Percentiles rank a stretch among this genome's conserved stretches.
phyloP scores from a whole-genome alignment of 2,888 invertebrate species.

The Abrostola triplasia region DNA sequence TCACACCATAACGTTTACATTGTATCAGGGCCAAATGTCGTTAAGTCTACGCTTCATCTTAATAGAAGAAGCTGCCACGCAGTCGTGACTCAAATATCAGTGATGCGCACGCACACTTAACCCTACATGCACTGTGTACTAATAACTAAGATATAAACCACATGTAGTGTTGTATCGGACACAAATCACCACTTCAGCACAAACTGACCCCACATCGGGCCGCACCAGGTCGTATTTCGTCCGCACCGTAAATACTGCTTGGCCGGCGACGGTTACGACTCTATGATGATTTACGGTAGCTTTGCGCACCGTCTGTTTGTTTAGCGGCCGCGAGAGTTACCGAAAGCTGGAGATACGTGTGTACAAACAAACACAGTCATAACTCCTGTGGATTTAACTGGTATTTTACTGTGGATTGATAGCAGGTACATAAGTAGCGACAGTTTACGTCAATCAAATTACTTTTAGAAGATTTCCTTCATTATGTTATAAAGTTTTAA shows the following conservation, averaged over 20 bases:
- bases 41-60: no score
- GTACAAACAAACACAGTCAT: slow-evolving; percentile 27
- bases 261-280: slow-evolving; percentile 29
- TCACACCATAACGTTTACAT: no score
- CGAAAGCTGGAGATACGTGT: slow-evolving; percentile 11
- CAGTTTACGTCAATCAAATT: background rate
- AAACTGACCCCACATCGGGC: slow-evolving; percentile 5
- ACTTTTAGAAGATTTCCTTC: no score
- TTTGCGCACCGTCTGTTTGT: slow-evolving; percentile 29
- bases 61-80: no score
- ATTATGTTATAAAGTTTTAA: no score
- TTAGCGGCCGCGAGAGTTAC: slow-evolving; percentile 13
- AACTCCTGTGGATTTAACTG: slow-evolving; percentile 1
- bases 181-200: slow-evolving; percentile 22
- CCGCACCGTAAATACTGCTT: slow-evolving; percentile 26
- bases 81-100: no score
- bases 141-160: background rate
- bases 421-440: background rate
- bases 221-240: slow-evolving; percentile 19
- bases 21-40: no score
- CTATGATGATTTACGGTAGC: slow-evolving; percentile 31
- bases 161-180: slow-evolving; percentile 1
- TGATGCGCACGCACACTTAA: background rate
- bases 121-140: background rate
- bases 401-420: background rate